A percentile compares a stretch with the other conserved stretches of the same genome.
These are phyloP conservation scores for Alosa sapidissima DNA, from an alignment of 2,797 vertebrate species.

Conservation along the genomic window DNA sequence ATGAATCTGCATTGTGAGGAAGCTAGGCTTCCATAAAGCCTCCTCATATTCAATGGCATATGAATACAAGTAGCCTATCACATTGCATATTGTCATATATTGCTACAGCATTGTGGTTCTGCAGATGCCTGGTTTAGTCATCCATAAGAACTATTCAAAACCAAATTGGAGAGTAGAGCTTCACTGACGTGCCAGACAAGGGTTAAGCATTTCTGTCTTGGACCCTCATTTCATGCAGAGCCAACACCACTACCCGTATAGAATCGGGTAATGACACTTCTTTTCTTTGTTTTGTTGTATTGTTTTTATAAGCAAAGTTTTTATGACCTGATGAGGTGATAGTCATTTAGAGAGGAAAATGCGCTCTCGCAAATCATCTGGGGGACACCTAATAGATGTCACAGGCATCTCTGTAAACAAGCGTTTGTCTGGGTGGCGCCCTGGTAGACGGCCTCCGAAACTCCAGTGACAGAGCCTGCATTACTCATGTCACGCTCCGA, in stretches of 20 bases:
- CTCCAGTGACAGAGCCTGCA: slow-evolving; percentile 54
- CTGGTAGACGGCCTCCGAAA: slow-evolving; percentile 42
- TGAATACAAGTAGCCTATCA: not conserved
- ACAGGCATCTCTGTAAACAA: slow-evolving; percentile 59
- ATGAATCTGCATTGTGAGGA: not conserved
- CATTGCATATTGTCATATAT: not conserved
- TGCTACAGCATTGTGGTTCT: not conserved
- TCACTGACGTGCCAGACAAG: not conserved
- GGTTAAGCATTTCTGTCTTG: not conserved
- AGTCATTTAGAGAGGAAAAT: slow-evolving; percentile 13
- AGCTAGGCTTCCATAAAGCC: not conserved
- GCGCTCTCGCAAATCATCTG: not conserved
- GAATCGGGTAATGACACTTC: not conserved
- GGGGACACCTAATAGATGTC: slow-evolving; percentile 19
- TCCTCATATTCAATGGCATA: not conserved
- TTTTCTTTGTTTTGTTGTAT: not conserved
- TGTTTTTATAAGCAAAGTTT: not conserved
- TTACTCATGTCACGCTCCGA: slow-evolving; percentile 66
- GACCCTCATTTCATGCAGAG: not conserved
- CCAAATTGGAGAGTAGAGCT: not conserved
- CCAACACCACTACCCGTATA: not conserved
- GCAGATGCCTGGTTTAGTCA: not conserved
- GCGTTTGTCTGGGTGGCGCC: slow-evolving; percentile 49
- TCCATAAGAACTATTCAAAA: not conserved
- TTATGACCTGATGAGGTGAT: slow-evolving; percentile 11